Evolutionary conservation across 2,797 vertebrate genomes (phyloP), one percentile per base, ranked within the genome.

Genomic region (Enteromius trimaculatus): DNA sequence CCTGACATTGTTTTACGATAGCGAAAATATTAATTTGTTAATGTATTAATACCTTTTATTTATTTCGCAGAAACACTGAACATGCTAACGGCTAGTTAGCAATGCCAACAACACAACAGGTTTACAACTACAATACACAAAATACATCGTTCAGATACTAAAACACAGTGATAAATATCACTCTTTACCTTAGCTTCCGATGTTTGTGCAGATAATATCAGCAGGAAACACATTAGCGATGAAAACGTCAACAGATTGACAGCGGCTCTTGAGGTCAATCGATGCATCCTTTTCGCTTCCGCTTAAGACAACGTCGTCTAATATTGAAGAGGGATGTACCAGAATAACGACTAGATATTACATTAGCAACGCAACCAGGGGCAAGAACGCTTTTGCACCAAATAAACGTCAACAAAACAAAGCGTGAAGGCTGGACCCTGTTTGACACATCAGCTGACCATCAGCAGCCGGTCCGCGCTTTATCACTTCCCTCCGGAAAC

Each of bases 171-270:
- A 39, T 9, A 42, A 49, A 55, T 19, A 26, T 31, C 4, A 16
- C 44, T 72, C 65, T 51, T 85, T 92, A 96, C 93, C 91, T 93
- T 96, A 42, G 92, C 92, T 86, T 92, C 87, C 29, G 82, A 85
- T 77, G 88, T 90, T 89, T 91, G 87, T 85, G 84, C 87, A 34
- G 91, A 86, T 79, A 89, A 84, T 47, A 93, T 77, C 58, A 90
- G 68, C 62, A 92, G 76, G 75, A 92, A 91, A 88, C 90, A 92
- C 82, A 86, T 78, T 68, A 92, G 3, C 17, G 77, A 8, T 39
- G 66, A 69, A 6, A 91, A 77, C 84, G 79, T 60, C 60, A 86
- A 31, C n/a, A 81, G 14, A 71, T 89, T 55, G 21, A 90, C 5
- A 0, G 88, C 29, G 31, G 85, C 68, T 65, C 47, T 78, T 8